A percentile compares a stretch with the other conserved stretches of the same genome.
Evolutionary conservation across 2,888 invertebrate species (phyloP).

Genomic region (Punctoribates punctum): DNA sequence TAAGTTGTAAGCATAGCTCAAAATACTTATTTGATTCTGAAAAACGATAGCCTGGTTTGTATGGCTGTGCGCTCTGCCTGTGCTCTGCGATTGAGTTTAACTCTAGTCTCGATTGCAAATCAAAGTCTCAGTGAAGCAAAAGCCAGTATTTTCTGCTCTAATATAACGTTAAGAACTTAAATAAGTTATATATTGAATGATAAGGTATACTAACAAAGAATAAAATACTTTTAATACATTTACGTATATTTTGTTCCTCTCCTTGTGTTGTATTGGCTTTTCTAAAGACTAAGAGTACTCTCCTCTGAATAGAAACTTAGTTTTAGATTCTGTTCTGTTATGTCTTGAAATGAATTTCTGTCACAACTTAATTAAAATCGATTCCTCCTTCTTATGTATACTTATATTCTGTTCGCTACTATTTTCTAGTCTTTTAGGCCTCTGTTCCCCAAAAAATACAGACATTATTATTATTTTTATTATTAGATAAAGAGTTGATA

Average conservation of each 20-base stretch:
- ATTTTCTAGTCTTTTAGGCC: no score
- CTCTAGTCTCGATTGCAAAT: neutral
- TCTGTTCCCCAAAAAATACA: neutral
- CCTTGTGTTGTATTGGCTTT: neutral
- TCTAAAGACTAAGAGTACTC: no score
- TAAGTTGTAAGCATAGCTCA: neutral
- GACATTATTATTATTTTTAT: conserved; percentile 15
- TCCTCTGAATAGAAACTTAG: no score
- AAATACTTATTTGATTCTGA: neutral
- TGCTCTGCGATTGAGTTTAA: no score
- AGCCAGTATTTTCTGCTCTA: neutral
- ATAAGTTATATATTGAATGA: neutral
- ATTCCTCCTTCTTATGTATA: neutral
- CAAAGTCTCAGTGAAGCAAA: neutral
- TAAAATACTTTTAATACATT: neutral
- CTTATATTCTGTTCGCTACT: neutral
- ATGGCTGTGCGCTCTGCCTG: neutral
- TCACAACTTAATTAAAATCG: conserved; percentile 35
- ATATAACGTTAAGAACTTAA: neutral
- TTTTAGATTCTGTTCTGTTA: neutral
- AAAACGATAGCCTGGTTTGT: neutral
- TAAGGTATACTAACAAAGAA: conserved; percentile 3
- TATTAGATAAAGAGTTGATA: conserved; percentile 14
- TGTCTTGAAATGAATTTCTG: conserved; percentile 2
- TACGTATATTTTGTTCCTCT: neutral